Conservation (phyloP, 2,797 vertebrate genomes). For the Borostomias antarcticus region DNA sequence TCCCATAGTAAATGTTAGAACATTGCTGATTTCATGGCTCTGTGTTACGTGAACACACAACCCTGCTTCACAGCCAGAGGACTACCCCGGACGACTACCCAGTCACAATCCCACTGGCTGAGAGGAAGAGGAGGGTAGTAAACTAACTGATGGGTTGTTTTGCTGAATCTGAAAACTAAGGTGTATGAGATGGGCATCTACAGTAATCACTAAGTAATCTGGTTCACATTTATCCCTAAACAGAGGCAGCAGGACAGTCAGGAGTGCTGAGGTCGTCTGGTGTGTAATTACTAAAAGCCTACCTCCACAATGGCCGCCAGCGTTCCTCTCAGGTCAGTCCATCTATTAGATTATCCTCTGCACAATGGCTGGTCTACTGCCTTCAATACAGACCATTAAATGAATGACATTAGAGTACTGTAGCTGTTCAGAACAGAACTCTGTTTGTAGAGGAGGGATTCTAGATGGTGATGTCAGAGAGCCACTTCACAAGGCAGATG, state of each 20-base stretch:
- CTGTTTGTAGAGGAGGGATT: background rate
- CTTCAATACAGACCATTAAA: slow-evolving; percentile 15
- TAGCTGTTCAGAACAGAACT: background rate
- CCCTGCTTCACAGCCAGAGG: background rate
- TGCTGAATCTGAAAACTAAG: background rate
- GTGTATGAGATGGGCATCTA: background rate
- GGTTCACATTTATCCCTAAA: slow-evolving; percentile 3
- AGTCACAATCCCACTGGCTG: no score
- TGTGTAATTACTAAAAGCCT: background rate
- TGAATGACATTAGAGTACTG: background rate
- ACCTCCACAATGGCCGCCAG: background rate
- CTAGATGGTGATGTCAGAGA: background rate
- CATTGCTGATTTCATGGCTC: slow-evolving; percentile 20
- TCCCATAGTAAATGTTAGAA: slow-evolving; percentile 18
- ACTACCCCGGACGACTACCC: background rate
- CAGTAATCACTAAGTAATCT: background rate
- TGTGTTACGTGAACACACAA: slow-evolving; percentile 10
- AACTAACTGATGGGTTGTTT: background rate
- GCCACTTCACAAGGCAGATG: no score
- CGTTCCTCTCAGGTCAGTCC: background rate
- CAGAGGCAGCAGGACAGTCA: background rate
- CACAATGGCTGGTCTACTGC: slow-evolving; percentile 11
- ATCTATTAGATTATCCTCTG: background rate
- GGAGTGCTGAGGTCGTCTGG: background rate
- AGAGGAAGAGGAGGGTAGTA: background rate